Evolutionary conservation across 53 echinoderm and acorn worm species (phyloP).

Genomic region (Antedon mediterranea): DNA sequence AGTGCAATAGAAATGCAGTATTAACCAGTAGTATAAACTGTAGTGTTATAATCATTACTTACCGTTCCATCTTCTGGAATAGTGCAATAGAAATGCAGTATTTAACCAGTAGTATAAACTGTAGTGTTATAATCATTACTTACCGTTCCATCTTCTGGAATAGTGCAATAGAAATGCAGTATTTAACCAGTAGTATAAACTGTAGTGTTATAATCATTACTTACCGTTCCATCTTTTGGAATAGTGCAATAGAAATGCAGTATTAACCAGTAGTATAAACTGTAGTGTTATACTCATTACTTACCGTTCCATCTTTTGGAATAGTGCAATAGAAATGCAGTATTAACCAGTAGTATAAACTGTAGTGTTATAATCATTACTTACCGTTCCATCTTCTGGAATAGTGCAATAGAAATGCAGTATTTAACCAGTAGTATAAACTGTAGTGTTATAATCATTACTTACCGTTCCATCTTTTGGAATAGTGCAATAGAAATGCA

Average conservation of each 20-base stretch:
- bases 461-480: background rate
- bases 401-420: slow-evolving; percentile 21
- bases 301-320: background rate
- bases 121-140: too few relatives aligned
- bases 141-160: background rate
- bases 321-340: slow-evolving; percentile 21
- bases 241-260: slow-evolving; percentile 21
- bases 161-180: slow-evolving; percentile 27
- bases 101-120: too few relatives aligned
- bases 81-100: slow-evolving; percentile 31
- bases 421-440: too few relatives aligned
- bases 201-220: too few relatives aligned
- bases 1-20: slow-evolving; percentile 31
- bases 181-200: too few relatives aligned
- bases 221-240: background rate
- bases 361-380: too few relatives aligned
- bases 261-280: too few relatives aligned
- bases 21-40: too few relatives aligned
- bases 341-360: too few relatives aligned
- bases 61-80: background rate
- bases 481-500: slow-evolving; percentile 21
- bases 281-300: too few relatives aligned
- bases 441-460: too few relatives aligned
- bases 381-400: background rate
- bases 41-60: too few relatives aligned